phyloP scores from a whole-genome alignment of 2,888 invertebrate genomes.

The Drosophila fungiperda region DNA sequence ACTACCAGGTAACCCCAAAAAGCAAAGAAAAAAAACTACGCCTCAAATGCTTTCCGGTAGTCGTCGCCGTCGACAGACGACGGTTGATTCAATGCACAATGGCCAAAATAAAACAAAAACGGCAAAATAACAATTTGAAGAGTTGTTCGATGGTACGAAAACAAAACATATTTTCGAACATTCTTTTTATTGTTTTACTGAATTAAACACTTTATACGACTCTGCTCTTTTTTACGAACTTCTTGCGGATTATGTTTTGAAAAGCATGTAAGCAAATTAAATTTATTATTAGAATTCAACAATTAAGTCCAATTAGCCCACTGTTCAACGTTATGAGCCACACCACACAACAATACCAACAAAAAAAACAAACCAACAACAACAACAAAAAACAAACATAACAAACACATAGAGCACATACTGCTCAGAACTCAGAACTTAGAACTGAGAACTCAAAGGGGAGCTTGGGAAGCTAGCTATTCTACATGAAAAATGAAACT shows the following conservation, averaged over 20 bases:
- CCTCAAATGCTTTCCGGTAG: constrained; percentile 71
- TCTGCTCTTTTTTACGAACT: background rate
- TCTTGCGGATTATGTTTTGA: background rate
- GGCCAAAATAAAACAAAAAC: background rate
- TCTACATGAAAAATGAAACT: constrained; percentile 58
- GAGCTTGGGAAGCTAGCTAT: constrained; percentile 8
- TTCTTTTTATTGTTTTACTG: background rate
- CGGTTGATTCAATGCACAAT: constrained; percentile 1
- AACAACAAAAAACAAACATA: constrained; percentile 56
- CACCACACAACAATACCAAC: constrained; percentile 2
- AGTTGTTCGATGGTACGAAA: background rate
- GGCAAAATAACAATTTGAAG: background rate
- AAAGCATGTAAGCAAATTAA: background rate
- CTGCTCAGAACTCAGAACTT: background rate
- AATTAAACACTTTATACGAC: background rate
- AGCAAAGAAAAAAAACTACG: constrained; percentile 47
- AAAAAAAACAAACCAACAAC: constrained; percentile 33
- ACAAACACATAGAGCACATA: constrained; percentile 30
- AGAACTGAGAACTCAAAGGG: background rate
- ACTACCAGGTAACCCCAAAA: constrained; percentile 67
- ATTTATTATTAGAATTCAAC: background rate
- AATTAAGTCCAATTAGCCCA: background rate
- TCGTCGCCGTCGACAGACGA: constrained; percentile 22
- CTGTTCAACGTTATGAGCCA: background rate
- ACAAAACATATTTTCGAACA: background rate